Conservation (phyloP, 2,113 vertebrate species). For the Alligator mississippiensis region DNA sequence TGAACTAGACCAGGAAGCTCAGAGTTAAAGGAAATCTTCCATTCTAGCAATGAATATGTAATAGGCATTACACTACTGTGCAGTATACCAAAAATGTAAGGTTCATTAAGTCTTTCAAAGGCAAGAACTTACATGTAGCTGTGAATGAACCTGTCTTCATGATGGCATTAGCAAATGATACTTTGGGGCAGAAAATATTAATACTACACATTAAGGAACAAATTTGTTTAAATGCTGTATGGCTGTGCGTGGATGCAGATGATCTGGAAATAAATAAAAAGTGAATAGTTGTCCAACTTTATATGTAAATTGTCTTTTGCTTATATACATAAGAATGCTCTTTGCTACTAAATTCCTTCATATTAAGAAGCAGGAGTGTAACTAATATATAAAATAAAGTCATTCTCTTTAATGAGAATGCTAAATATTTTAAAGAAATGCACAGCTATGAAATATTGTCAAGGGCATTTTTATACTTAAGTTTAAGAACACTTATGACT, state of each 20-base stretch:
- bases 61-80: constrained; percentile 84
- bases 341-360: constrained; percentile 82
- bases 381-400: constrained; percentile 90
- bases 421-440: constrained; percentile 91
- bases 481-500: constrained; percentile 88
- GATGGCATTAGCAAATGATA: constrained; percentile 83
- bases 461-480: constrained; percentile 91
- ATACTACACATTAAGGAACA: constrained; percentile 83
- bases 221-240: constrained; percentile 84
- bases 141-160: constrained; percentile 84
- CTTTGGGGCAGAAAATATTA: constrained; percentile 82
- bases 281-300: constrained; percentile 81
- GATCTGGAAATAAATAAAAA: constrained; percentile 83
- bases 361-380: constrained; percentile 85
- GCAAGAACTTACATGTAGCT: constrained; percentile 79
- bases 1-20: constrained; percentile 83
- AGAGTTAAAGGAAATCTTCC: constrained; percentile 86
- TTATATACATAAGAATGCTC: constrained; percentile 85
- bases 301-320: constrained; percentile 83
- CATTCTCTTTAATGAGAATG: constrained; percentile 90
- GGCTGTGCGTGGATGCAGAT: constrained; percentile 75
- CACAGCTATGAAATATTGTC: constrained; percentile 86
- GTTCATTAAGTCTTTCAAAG: constrained; percentile 88
- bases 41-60: constrained; percentile 87
- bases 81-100: constrained; percentile 87